Percentiles rank a stretch among this genome's conserved stretches.
Evolutionary conservation across 2,888 invertebrate genomes (phyloP).

Genomic region (Caenorhabditis becei): DNA sequence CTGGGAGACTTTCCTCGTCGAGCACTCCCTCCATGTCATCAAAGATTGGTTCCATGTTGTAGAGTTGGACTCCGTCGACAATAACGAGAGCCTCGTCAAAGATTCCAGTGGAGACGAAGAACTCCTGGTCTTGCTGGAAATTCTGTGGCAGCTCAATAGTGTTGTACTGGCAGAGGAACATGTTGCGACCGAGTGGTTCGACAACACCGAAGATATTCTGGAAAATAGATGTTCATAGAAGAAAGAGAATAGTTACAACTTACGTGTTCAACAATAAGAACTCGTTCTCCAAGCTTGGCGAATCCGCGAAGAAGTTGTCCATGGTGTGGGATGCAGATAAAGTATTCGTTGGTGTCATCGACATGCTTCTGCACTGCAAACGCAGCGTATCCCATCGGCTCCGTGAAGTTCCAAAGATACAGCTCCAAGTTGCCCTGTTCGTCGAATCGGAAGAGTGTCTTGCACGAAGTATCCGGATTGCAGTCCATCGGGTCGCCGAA

Average conservation of each 20-base stretch:
- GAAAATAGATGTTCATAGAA: constrained; percentile 6
- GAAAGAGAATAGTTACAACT: not conserved
- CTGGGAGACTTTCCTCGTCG: not conserved
- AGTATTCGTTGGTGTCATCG: constrained; percentile 39
- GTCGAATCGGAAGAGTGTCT: constrained; percentile 38
- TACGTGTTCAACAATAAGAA: constrained; percentile 23
- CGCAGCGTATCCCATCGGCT: constrained; percentile 34
- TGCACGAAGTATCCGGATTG: constrained; percentile 23
- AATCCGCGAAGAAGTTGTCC: constrained; percentile 8
- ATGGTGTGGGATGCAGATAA: constrained; percentile 39
- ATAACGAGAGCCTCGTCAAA: constrained; percentile 37
- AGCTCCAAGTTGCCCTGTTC: constrained; percentile 37
- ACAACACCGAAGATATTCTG: constrained; percentile 36
- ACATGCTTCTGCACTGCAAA: constrained; percentile 20
- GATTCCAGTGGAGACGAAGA: constrained; percentile 41
- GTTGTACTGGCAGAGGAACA: constrained; percentile 39
- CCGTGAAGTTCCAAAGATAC: constrained; percentile 38
- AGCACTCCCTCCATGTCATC: constrained; percentile 84
- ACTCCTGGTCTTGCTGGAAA: constrained; percentile 30
- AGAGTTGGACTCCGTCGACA: constrained; percentile 31
- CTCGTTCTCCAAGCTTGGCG: constrained; percentile 24
- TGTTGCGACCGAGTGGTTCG: not conserved
- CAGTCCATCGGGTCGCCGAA: constrained; percentile 47
- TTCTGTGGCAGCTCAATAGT: constrained; percentile 4
- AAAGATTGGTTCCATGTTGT: constrained; percentile 86